Base-by-base conservation (phyloP, 2,797 vertebrate genomes). In the Ambastaia sidthimunki region DNA sequence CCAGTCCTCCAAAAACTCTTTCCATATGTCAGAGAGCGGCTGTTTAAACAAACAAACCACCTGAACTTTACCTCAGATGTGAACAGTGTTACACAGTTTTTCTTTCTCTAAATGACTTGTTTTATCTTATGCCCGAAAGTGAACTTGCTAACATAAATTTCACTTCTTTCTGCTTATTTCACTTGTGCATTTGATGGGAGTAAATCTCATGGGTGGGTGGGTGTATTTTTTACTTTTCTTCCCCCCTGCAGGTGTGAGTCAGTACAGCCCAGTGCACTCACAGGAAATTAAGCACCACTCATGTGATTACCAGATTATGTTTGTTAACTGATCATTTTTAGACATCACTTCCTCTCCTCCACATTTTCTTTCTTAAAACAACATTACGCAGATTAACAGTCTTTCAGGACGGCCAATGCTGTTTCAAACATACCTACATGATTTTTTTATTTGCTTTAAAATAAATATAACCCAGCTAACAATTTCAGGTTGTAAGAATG, bases 231-330 rank as follows among this genome's bases (percentile, higher is more conserved):
- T 63, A 77, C 71, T 68, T 28, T 60, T n/a, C 23, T 65, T 63
- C 63, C 19, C 76, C 28, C 66, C 75, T 78, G 60, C 82, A 85
- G 84, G 82, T 83, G 82, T 73, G 82, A 87, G 81, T 67, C 67
- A 82, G 80, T 80, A 80, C 28, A 52, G 31, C 72, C 47, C 75
- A 18, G 25, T 63, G 28, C 47, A 41, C 82, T 85, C 79, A 80
- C 80, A 84, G 84, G 84, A 87, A 85, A 87, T 87, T 87, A 85
- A 82, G 78, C 80, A 78, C 67, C 76, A 82, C 84, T 87, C 83
- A 81, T 71, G 82, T 80, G 84, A 88, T 87, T 86, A 88, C 78
- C 83, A 85, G 83, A 85, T 87, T 88, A 87, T 67, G 76, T 67
- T 57, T 76, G 71, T 76, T 75, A 80, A 81, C 71, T 21, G 77